phyloP scores from a whole-genome alignment of 2,888 invertebrate genomes.

The Tridacna gigas region DNA sequence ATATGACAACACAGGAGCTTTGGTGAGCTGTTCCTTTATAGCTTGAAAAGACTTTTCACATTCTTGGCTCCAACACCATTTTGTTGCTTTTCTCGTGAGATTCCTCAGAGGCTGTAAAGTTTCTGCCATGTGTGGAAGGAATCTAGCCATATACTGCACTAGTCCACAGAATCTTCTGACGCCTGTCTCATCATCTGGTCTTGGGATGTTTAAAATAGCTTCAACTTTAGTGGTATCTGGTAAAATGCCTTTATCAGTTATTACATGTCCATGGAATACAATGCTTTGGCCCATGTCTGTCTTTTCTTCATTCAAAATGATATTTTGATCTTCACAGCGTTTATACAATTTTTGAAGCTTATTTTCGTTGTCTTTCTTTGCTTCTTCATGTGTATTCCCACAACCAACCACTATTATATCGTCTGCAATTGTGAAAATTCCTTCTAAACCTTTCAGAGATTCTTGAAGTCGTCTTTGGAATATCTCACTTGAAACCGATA shows the following conservation, averaged over 20 bases:
- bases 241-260: constrained; percentile 53
- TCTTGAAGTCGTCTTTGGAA: constrained; percentile 61
- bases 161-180: constrained; percentile 65
- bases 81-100: constrained; percentile 22
- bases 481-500: constrained; percentile 65
- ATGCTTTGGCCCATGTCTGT: constrained; percentile 14
- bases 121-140: constrained; percentile 40
- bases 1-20: constrained; percentile 53
- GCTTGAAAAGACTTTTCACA: constrained; percentile 52
- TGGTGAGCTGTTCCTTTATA: constrained; percentile 51
- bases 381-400: constrained; percentile 30
- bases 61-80: constrained; percentile 23
- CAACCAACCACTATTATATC: constrained; percentile 56
- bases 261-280: constrained; percentile 25
- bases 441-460: constrained; percentile 48
- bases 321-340: too few species aligned
- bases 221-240: constrained; percentile 51
- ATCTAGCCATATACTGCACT: constrained; percentile 60
- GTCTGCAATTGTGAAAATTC: constrained; percentile 51
- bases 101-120: constrained; percentile 39
- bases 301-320: constrained; percentile 52
- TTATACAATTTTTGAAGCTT: too few species aligned
- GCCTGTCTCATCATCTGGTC: constrained; percentile 57
- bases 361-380: too few species aligned
- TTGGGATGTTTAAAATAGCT: constrained; percentile 50